phyloP scores from a whole-genome alignment of 2,888 invertebrate genomes.

The Nomada flava region DNA sequence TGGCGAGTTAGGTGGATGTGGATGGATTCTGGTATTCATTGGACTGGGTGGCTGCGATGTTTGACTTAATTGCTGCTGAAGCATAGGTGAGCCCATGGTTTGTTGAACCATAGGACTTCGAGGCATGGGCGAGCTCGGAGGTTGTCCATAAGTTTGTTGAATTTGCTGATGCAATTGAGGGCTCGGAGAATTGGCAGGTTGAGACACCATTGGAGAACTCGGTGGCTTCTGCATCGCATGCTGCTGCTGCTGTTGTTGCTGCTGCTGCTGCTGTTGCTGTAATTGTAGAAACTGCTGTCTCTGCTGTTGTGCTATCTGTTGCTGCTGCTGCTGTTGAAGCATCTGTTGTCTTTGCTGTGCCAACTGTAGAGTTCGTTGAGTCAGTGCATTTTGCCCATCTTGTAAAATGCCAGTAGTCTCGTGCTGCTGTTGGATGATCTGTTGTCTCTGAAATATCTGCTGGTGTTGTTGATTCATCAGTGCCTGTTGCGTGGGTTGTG shows the following conservation, averaged over 20 bases:
- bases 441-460: conserved; percentile 84
- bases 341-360: conserved; percentile 77
- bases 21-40: conserved; percentile 80
- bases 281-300: conserved; percentile 78
- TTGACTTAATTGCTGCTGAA: conserved; percentile 81
- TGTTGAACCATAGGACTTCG: conserved; percentile 83
- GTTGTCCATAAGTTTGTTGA: conserved; percentile 83
- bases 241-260: conserved; percentile 84
- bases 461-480: conserved; percentile 81
- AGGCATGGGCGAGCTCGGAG: conserved; percentile 85
- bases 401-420: conserved; percentile 75
- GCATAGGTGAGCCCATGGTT: conserved; percentile 84
- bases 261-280: conserved; percentile 79
- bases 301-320: conserved; percentile 84
- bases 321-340: conserved; percentile 84
- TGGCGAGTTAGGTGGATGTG: conserved; percentile 82
- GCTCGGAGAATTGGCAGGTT: conserved; percentile 82
- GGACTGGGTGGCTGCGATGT: conserved; percentile 84
- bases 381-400: conserved; percentile 74
- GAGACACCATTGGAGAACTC: conserved; percentile 83
- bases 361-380: conserved; percentile 72
- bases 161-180: conserved; percentile 84
- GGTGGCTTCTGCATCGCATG: conserved; percentile 83
- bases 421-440: conserved; percentile 84
- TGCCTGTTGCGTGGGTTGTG: conserved; percentile 79